Conservation (phyloP, 2,797 vertebrate species). For the Tenualosa thibaudeaui region DNA sequence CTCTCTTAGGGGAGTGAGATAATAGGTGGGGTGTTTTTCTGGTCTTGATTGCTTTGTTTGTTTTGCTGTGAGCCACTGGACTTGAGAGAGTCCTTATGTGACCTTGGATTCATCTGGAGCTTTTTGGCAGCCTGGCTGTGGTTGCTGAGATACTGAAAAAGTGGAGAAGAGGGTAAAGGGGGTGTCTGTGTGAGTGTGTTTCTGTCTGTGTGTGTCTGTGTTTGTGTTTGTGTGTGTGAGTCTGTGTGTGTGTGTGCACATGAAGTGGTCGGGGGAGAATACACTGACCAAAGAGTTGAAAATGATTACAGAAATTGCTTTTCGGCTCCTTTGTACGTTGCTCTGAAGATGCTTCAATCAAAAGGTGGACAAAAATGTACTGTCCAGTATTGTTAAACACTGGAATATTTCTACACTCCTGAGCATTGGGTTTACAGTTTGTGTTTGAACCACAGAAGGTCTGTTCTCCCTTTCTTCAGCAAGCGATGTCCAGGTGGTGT, state of each 20-base stretch:
- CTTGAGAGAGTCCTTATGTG: background rate
- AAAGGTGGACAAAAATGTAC: background rate
- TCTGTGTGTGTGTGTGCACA: no score
- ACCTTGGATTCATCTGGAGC: background rate
- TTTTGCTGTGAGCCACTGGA: background rate
- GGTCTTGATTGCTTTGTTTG: background rate
- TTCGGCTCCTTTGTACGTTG: background rate
- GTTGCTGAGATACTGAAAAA: slow-evolving; percentile 13
- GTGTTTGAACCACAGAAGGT: background rate
- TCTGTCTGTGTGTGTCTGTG: background rate
- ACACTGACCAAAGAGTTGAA: background rate
- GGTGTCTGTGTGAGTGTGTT: background rate
- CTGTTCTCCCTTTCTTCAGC: background rate
- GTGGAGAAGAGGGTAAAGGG: background rate
- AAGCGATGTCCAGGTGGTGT: background rate
- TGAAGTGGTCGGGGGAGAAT: no score
- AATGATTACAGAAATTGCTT: background rate
- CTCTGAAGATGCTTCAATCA: background rate
- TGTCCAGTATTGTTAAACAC: background rate
- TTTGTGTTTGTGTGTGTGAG: no score
- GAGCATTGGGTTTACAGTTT: background rate
- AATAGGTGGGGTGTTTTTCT: background rate
- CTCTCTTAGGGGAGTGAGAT: background rate
- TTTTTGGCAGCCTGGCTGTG: background rate
- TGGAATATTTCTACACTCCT: background rate